Base-by-base conservation (phyloP, 1,140 invertebrate genomes). In the Centruroides sculpturatus region DNA sequence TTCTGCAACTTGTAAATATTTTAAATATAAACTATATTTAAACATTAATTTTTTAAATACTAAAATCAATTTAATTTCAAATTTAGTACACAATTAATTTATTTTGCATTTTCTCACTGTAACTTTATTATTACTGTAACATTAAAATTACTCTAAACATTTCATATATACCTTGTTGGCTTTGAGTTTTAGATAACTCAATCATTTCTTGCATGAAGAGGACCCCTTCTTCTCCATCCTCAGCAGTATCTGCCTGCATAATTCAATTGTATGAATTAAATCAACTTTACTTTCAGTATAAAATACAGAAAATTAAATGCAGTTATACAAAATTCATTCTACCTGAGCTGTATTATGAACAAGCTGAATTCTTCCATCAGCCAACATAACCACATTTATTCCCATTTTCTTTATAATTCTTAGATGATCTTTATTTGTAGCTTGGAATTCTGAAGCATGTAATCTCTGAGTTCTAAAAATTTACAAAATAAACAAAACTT, bases 191-290 rank as follows among this genome's bases (percentile, higher is more conserved):
- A 41, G 89, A 90, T 52, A 93, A 74, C 74, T 94, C 88, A 8
- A 92, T 82, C 90, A 98, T 96, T 77, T 98, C 94, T 69, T 94
- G 87, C 89, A 98, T 97, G 69, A 98, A 98, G 41, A 87, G 77
- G 35, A 95, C 72, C 1, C 95, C 94, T 76, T 96, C 88, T 70
- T 94, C 86, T 3, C 89, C 93, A 70, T 93, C 86, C 65, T 85
- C 82, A 11, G 84, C 75, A 54, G 85, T 85, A 70, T 84, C 83
- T 10, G 92, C 93, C 89, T 93, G 62, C 23, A 23, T 1, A 23
- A 23, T 23, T 23, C 2, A 23, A 23, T 23, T 23, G 23, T 23
- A 2, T 2, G 2, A 23, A 23, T 23, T 23, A 23, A 23, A 23
- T 23, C 0, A 23, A 23, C 23, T 23, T 23, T 23, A 23, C 23